These are phyloP conservation scores for Nilaparvata lugens DNA, from an alignment of 1,140 invertebrate species.

Conservation along the genomic window DNA sequence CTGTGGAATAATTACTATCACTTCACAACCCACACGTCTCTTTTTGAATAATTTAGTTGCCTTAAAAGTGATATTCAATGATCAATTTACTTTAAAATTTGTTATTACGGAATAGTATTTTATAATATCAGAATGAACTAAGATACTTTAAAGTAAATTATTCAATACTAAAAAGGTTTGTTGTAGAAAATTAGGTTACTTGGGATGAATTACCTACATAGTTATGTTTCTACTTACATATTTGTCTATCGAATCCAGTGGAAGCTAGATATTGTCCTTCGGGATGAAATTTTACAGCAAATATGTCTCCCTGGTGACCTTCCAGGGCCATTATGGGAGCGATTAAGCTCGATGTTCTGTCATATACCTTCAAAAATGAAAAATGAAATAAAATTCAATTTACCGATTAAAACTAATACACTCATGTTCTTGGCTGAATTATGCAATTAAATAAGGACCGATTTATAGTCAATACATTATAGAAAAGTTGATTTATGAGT, in stretches of 20 bases:
- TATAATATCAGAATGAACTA: too few relatives aligned
- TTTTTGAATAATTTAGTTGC: too few relatives aligned
- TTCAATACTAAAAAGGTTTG: too few relatives aligned
- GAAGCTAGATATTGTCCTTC: constrained; percentile 91
- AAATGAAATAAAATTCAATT: not conserved
- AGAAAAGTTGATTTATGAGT: not conserved
- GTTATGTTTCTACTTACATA: constrained; percentile 62
- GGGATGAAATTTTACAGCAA: constrained; percentile 87
- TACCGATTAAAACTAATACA: not conserved
- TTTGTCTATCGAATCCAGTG: constrained; percentile 92
- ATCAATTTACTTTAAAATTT: too few relatives aligned
- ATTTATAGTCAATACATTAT: not conserved
- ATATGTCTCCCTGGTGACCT: constrained; percentile 96
- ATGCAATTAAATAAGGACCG: not conserved
- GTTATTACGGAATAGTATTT: too few relatives aligned
- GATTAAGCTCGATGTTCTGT: constrained; percentile 68
- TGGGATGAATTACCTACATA: not conserved
- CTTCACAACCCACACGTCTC: too few relatives aligned
- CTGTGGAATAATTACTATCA: too few relatives aligned
- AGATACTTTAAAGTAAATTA: too few relatives aligned
- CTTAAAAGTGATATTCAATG: too few relatives aligned
- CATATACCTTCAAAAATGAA: constrained; percentile 6
- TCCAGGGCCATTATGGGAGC: constrained; percentile 95
- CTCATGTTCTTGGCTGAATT: not conserved
- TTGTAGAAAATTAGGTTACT: not conserved